phyloP scores from a whole-genome alignment of 1,140 invertebrate species.

The Doryteuthis pealeii region DNA sequence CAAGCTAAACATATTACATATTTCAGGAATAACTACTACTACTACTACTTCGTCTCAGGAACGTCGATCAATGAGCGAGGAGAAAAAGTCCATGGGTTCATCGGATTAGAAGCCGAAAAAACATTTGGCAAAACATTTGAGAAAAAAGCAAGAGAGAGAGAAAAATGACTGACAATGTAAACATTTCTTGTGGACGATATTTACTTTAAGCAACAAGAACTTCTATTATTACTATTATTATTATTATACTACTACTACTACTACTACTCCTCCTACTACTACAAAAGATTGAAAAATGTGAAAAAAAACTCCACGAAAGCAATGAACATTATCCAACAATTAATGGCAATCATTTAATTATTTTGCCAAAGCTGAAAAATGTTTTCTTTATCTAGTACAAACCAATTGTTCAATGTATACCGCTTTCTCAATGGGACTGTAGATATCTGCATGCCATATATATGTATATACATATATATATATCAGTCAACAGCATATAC shows the following conservation, averaged over 20 bases:
- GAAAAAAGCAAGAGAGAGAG: background rate
- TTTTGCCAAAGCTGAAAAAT: background rate
- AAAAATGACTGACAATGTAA: background rate
- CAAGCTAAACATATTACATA: background rate
- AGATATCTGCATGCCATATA: background rate
- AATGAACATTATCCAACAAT: background rate
- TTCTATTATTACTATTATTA: too few relatives aligned
- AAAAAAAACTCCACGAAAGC: background rate
- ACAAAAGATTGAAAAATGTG: background rate
- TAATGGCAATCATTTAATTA: background rate
- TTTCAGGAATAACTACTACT: constrained; percentile 4
- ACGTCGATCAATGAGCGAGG: background rate
- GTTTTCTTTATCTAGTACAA: constrained; percentile 4
- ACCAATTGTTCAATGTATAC: constrained; percentile 2
- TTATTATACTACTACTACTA: too few relatives aligned
- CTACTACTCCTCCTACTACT: background rate
- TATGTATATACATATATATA: too few relatives aligned
- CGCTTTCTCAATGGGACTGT: background rate
- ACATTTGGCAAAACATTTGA: background rate
- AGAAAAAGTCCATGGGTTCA: background rate
- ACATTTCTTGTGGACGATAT: background rate
- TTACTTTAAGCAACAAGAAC: too few relatives aligned
- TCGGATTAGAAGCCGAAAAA: background rate
- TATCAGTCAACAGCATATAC: too few relatives aligned
- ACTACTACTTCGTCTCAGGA: background rate